Evolutionary conservation across 2,113 vertebrate genomes (phyloP).

Genomic region (Rhodinocichla rosea): DNA sequence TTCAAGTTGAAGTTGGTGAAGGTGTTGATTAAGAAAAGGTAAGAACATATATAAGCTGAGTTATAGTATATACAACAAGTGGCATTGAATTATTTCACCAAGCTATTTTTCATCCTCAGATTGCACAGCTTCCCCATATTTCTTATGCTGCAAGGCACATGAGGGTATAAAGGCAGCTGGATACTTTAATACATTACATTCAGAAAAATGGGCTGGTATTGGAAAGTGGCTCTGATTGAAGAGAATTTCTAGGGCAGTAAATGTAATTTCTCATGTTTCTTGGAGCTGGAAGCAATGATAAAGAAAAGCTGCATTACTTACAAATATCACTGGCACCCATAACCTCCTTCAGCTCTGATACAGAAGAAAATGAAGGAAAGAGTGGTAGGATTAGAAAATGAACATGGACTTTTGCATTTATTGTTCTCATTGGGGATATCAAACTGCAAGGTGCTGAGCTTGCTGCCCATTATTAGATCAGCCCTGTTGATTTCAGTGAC

Average conservation of each 20-base stretch:
- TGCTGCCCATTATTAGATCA: neutral
- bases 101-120: neutral
- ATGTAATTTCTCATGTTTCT: neutral
- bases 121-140: neutral
- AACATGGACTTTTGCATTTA: neutral
- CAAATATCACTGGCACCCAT: neutral
- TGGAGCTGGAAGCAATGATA: neutral
- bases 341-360: neutral
- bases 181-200: neutral
- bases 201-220: neutral
- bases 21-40: neutral
- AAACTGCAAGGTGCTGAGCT: neutral
- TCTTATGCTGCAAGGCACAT: neutral
- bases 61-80: neutral
- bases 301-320: neutral
- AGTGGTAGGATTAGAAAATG: neutral
- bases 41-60: neutral
- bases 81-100: neutral
- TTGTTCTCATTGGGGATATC: neutral
- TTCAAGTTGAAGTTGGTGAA: neutral
- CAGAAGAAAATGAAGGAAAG: neutral
- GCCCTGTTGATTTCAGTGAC: neutral
- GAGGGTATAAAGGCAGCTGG: neutral
- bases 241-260: neutral
- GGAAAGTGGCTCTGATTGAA: neutral